Evolutionary conservation across 64 coral and sea anemone species (phyloP).

Genomic region (Porites australiensis): DNA sequence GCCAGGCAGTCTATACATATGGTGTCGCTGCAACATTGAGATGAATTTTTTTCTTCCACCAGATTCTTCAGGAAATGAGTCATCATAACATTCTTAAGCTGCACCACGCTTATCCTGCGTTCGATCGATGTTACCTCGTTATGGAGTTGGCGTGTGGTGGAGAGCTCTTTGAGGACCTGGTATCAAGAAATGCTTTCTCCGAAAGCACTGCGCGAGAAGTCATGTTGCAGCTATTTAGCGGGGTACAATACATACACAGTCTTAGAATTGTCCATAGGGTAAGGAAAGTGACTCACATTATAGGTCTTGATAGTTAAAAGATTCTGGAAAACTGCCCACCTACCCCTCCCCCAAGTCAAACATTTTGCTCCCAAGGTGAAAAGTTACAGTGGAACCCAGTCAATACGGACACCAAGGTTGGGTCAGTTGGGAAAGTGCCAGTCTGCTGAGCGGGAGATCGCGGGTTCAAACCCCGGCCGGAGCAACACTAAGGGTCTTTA

Average conservation of each 20-base stretch:
- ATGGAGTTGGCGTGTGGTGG: constrained; percentile 67
- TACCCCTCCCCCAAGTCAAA: no score
- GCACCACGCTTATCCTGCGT: constrained; percentile 57
- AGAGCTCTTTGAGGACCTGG: constrained; percentile 77
- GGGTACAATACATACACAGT: constrained; percentile 62
- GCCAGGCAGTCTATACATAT: no score
- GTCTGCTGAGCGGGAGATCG: no score
- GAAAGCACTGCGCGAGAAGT: constrained; percentile 75
- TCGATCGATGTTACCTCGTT: constrained; percentile 73
- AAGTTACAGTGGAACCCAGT: no score
- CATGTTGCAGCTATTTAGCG: constrained; percentile 67
- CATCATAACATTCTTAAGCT: constrained; percentile 78
- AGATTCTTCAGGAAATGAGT: constrained; percentile 71
- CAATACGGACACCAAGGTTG: no score
- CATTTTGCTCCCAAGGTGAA: no score
- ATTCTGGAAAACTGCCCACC: no score
- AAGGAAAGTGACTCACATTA: neutral
- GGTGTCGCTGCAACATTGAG: no score
- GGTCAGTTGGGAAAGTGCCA: no score
- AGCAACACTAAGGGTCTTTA: no score
- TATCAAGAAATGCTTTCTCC: constrained; percentile 62
- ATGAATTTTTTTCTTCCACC: neutral
- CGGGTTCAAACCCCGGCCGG: no score
- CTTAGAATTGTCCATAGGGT: constrained; percentile 68
- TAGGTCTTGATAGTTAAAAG: neutral